phyloP scores from a whole-genome alignment of 1,140 invertebrate genomes.

The Drosophila pectinifera region DNA sequence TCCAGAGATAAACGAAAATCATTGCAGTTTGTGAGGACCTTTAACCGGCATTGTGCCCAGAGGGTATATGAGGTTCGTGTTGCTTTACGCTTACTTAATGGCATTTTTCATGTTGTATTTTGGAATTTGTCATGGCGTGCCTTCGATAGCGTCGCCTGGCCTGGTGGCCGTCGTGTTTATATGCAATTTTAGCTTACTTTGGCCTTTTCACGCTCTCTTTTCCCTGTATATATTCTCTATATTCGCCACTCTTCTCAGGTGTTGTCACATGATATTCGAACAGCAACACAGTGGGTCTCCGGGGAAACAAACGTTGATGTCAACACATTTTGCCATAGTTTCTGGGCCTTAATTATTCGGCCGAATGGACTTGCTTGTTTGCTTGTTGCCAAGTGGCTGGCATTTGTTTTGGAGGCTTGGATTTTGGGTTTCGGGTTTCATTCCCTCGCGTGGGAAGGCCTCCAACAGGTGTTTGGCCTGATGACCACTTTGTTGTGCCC shows the following conservation, averaged over 20 bases:
- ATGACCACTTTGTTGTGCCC: slow-evolving; percentile 29
- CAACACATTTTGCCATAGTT: slow-evolving; percentile 26
- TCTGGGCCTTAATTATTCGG: slow-evolving; percentile 33
- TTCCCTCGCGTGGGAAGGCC: background rate
- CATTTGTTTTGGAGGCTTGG: slow-evolving; percentile 16
- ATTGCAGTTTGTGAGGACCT: background rate
- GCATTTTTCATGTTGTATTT: slow-evolving; percentile 25
- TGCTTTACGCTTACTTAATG: background rate
- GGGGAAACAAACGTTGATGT: slow-evolving; percentile 29
- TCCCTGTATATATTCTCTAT: background rate
- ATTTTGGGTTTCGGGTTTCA: slow-evolving; percentile 3
- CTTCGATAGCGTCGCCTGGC: slow-evolving; percentile 34
- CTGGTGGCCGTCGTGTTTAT: slow-evolving; percentile 37
- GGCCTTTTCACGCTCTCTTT: slow-evolving; percentile 33
- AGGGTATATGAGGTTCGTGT: slow-evolving; percentile 27
- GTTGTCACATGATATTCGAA: slow-evolving; percentile 25
- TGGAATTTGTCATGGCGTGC: slow-evolving; percentile 41
- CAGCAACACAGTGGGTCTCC: background rate
- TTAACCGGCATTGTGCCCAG: background rate
- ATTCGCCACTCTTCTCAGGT: slow-evolving; percentile 38
- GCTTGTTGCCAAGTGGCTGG: slow-evolving; percentile 41
- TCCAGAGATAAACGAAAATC: slow-evolving; percentile 6
- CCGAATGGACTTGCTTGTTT: background rate
- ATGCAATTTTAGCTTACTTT: slow-evolving; percentile 45
- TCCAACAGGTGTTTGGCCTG: slow-evolving; percentile 35